A percentile compares a stretch with the other conserved stretches of the same genome.
phyloP scores from a whole-genome alignment of 2,113 vertebrate species.

The Lagopus muta region DNA sequence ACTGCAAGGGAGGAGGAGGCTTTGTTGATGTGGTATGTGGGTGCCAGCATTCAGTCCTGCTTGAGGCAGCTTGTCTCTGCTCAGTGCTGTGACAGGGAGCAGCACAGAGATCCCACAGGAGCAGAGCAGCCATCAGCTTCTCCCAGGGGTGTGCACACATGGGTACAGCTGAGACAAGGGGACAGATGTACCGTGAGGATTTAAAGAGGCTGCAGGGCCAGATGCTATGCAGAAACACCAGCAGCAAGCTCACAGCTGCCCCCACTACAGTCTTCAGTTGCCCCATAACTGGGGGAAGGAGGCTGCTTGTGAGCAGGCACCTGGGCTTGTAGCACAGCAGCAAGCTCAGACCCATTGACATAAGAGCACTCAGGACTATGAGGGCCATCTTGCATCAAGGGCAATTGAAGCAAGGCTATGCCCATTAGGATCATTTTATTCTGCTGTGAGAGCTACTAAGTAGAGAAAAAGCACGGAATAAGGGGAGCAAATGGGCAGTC shows the following conservation, averaged over 20 bases:
- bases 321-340: not conserved
- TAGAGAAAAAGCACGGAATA: not conserved
- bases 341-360: not conserved
- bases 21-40: not conserved
- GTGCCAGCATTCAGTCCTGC: not conserved
- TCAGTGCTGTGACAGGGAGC: not conserved
- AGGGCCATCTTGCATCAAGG: not conserved
- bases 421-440: not conserved
- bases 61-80: not conserved
- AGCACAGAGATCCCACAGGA: not conserved
- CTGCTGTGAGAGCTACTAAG: not conserved
- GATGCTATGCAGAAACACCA: not conserved
- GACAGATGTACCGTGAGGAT: not conserved
- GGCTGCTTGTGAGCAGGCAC: not conserved
- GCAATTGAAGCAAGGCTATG: not conserved
- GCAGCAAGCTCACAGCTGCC: too few species aligned
- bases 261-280: too few species aligned
- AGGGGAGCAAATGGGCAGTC: not conserved
- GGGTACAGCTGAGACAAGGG: accelerated
- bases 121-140: not conserved
- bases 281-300: not conserved
- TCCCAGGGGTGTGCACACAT: not conserved
- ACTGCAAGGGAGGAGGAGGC: not conserved
- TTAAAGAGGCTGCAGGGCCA: too few species aligned
- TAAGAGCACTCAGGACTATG: not conserved